These are phyloP conservation scores for Aphodius sticticus DNA, from an alignment of 2,888 invertebrate species.

Conservation along the genomic window DNA sequence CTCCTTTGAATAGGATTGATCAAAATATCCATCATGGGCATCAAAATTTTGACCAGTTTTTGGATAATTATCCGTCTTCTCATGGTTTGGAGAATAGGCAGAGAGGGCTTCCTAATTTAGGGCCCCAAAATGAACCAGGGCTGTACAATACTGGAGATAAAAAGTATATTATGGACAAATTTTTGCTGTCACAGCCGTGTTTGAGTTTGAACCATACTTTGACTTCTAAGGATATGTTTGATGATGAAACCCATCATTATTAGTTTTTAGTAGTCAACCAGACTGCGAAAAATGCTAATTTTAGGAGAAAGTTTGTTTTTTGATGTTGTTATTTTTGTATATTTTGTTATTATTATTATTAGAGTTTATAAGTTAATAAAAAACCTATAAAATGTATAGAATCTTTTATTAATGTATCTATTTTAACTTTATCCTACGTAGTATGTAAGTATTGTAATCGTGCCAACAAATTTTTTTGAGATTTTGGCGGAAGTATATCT, in stretches of 20 bases:
- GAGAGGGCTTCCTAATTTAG: not conserved
- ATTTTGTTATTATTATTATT: no score
- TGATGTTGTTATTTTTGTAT: not conserved
- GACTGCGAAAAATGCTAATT: no score
- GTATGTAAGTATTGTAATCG: no score
- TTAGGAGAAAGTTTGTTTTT: not conserved
- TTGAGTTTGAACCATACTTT: conserved; percentile 28
- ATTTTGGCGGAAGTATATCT: no score
- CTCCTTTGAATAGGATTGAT: not conserved
- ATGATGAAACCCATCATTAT: conserved; percentile 10
- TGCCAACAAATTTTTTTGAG: no score
- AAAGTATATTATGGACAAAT: not conserved
- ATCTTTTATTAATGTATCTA: no score
- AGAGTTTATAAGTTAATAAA: no score
- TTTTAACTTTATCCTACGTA: no score
- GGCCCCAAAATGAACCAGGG: not conserved
- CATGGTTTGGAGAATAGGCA: not conserved
- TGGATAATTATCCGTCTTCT: not conserved
- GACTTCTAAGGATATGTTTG: conserved; percentile 23
- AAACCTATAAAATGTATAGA: no score
- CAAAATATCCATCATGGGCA: not conserved
- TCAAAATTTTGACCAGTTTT: not conserved
- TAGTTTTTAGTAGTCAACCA: not conserved
- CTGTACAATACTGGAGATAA: not conserved
- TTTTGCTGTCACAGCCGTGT: not conserved